phyloP scores from a whole-genome alignment of 2,113 vertebrate genomes.

The Tetrax tetrax region DNA sequence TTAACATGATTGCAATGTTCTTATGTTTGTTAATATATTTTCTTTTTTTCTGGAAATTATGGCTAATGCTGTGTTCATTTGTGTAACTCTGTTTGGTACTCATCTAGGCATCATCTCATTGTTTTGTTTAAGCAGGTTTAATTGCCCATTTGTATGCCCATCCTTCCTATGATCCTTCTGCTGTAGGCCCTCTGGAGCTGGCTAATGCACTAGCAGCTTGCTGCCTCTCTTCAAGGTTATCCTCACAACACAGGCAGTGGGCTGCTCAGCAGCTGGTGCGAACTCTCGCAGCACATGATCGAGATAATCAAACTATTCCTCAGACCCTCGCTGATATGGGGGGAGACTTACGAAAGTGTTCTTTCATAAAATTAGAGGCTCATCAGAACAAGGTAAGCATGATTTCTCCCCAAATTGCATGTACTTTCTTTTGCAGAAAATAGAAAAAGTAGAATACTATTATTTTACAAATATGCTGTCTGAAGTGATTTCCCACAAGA shows the following conservation, averaged over 20 bases:
- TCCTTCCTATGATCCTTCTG: slow-evolving; percentile 90
- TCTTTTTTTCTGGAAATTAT: slow-evolving; percentile 43
- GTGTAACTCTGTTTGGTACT: slow-evolving; percentile 65
- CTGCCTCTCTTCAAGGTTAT: slow-evolving; percentile 95
- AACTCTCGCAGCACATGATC: slow-evolving; percentile 93
- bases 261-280: slow-evolving; percentile 95
- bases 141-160: slow-evolving; percentile 91
- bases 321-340: slow-evolving; percentile 96
- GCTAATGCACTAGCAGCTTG: slow-evolving; percentile 97
- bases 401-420: neutral
- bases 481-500: neutral
- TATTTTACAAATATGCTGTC: accelerated
- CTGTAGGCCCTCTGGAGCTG: slow-evolving; percentile 98
- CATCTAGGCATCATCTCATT: slow-evolving; percentile 76
- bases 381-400: slow-evolving; percentile 92
- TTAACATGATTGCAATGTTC: neutral
- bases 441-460: neutral
- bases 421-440: neutral
- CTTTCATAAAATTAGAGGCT: slow-evolving; percentile 93
- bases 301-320: slow-evolving; percentile 90
- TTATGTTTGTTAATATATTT: slow-evolving; percentile 13
- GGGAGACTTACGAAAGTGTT: slow-evolving; percentile 93
- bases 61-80: slow-evolving; percentile 54
- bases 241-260: slow-evolving; percentile 98
- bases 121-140: slow-evolving; percentile 90